These are phyloP conservation scores for Orussus abietinus DNA, from an alignment of 1,140 invertebrate species.

Conservation along the genomic window DNA sequence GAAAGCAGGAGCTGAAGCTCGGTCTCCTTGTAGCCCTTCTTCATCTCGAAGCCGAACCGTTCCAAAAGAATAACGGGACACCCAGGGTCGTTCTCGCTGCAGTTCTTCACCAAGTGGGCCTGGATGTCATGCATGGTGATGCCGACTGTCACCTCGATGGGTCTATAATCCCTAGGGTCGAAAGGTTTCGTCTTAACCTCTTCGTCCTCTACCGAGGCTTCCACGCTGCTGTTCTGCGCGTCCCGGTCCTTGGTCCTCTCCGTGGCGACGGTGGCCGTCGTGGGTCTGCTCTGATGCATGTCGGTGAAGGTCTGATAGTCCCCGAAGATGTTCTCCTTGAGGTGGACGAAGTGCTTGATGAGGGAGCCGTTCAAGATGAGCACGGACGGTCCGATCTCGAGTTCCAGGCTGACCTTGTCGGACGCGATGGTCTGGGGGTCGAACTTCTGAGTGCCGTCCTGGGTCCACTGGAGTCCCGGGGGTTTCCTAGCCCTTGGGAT, in stretches of 20 bases:
- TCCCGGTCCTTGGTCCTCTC: conserved; percentile 51
- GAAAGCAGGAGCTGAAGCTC: conserved; percentile 87
- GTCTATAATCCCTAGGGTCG: conserved; percentile 83
- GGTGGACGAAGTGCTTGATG: conserved; percentile 80
- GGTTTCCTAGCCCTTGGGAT: conserved; percentile 76
- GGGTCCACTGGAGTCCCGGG: conserved; percentile 64
- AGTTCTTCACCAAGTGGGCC: conserved; percentile 88
- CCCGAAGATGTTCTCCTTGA: conserved; percentile 95
- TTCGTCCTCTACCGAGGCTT: conserved; percentile 53
- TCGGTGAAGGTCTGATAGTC: conserved; percentile 92
- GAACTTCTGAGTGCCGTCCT: conserved; percentile 70
- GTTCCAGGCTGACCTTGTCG: conserved; percentile 84
- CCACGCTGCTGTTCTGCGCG: conserved; percentile 47
- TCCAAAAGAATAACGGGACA: conserved; percentile 89
- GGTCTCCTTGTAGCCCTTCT: conserved; percentile 87
- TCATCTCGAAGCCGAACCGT: conserved; percentile 94
- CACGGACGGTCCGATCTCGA: conserved; percentile 91
- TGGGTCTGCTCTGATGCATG: conserved; percentile 66
- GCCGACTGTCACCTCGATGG: conserved; percentile 86
- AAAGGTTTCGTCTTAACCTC: conserved; percentile 60
- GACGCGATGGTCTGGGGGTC: conserved; percentile 79
- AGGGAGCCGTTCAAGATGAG: conserved; percentile 86
- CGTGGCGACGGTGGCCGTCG: conserved; percentile 27
- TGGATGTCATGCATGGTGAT: conserved; percentile 95
- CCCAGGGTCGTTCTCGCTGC: conserved; percentile 77